Evolutionary conservation across 2,113 vertebrate species (phyloP), one percentile per base, ranked within the genome.

Genomic region (Vimba vimba): DNA sequence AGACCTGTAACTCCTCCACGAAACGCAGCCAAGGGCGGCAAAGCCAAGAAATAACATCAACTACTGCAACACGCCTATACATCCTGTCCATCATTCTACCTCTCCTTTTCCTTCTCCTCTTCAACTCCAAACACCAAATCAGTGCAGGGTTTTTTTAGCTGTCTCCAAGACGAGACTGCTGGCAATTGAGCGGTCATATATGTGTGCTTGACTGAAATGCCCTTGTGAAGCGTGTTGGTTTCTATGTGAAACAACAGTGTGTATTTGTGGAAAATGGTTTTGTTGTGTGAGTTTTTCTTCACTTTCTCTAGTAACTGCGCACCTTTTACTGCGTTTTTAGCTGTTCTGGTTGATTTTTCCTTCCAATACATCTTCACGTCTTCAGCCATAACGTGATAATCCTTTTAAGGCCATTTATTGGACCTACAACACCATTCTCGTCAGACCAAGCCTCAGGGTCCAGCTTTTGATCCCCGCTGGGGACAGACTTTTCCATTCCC

Each of bases 1-100:
- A 96, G 97, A 82, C 97, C 97, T 0, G 95, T 98, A 83, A 98
- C 97, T 15, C 97, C 97, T 6, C 97, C 97, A 47, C 95, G 97
- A 85, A 98, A 96, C 80, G 95, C 96, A 4, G 95, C 96, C 91
- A 89, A 91, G 76, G 83, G 86, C 7, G 89, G 87, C 60, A 96
- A 99, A 96, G 95, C 96, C 94, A 99, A 99, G 95, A 98, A 99
- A 93, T 98, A 96, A 93, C 94, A 90, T 69, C 88, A 84, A 88
- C 92, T 86, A 84, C 86, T 76, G 30, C 79, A 69, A 2, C 80
- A 10, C 73, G 12, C 71, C 69, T 87, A 75, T 75, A 90, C 86
- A 89, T 69, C 90, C 92, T 92, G 88, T 91, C 92, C 93, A 92
- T 92, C 80, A 60, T 69, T 80, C 85, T 86, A 83, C 68, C 85